A percentile compares a stretch with the other conserved stretches of the same genome.
Evolutionary conservation across 2,888 invertebrate species (phyloP).

Genomic region (Mesoligia furuncula): DNA sequence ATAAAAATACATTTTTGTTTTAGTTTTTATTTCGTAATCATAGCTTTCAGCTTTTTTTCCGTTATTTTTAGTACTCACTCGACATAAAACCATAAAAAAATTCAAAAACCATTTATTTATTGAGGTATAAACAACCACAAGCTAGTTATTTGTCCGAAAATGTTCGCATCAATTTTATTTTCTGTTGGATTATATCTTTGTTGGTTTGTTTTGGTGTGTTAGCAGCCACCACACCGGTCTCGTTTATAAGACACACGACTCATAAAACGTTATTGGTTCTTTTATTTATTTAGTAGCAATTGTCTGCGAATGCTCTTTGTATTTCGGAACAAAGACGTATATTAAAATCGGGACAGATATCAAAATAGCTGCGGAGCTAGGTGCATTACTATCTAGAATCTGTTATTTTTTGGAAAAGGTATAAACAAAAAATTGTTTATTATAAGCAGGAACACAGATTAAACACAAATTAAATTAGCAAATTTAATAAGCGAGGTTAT

Average conservation of each 20-base stretch:
- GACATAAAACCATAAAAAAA: neutral
- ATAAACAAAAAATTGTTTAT: neutral
- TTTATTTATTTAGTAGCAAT: slow-evolving; percentile 59
- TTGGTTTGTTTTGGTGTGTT: slow-evolving; percentile 44
- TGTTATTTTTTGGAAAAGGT: too few species aligned
- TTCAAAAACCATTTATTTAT: slow-evolving; percentile 2
- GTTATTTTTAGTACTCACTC: neutral
- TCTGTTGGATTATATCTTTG: slow-evolving; percentile 34
- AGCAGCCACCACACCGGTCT: slow-evolving; percentile 25
- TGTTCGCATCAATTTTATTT: slow-evolving; percentile 46
- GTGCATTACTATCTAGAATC: neutral
- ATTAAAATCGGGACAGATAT: slow-evolving; percentile 39
- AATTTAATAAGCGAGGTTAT: neutral
- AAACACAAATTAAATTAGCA: neutral
- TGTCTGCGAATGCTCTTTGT: slow-evolving; percentile 40
- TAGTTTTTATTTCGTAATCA: neutral
- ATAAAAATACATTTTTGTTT: neutral
- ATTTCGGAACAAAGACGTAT: slow-evolving; percentile 35
- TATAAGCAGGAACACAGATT: neutral
- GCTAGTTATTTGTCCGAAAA: slow-evolving; percentile 29
- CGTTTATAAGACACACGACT: slow-evolving; percentile 55
- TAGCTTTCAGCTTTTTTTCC: neutral
- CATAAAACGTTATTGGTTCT: slow-evolving; percentile 60
- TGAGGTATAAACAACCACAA: neutral
- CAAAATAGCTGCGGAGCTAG: neutral